Percentiles rank a stretch among this genome's conserved stretches.
Conservation (phyloP, 2,888 invertebrate genomes). For the Chydorus sphaericus region DNA sequence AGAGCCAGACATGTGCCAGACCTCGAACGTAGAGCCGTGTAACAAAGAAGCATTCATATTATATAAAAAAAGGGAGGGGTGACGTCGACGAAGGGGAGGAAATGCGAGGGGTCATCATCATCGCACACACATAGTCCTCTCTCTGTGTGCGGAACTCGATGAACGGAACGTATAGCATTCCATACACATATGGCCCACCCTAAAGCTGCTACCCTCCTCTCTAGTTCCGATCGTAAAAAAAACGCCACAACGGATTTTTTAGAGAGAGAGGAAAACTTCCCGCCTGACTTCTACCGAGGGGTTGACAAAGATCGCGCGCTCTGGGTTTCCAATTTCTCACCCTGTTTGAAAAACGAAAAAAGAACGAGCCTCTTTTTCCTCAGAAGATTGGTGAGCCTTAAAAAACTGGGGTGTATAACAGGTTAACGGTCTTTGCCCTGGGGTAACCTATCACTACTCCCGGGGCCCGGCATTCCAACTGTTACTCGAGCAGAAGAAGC, state of each 20-base stretch:
- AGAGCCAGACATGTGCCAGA: conserved; percentile 3
- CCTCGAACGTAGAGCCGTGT: no score
- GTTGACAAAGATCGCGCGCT: not conserved
- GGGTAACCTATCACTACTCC: not conserved
- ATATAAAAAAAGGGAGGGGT: not conserved
- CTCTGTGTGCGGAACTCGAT: not conserved
- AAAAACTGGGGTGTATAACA: no score
- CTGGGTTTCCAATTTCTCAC: conserved; percentile 5
- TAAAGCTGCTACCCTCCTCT: not conserved
- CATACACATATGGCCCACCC: conserved; percentile 4
- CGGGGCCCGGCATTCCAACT: conserved; percentile 4
- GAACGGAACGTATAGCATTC: not conserved
- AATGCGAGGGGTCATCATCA: not conserved
- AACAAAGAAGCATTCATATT: no score
- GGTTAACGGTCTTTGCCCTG: conserved; percentile 5
- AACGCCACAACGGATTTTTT: conserved; percentile 5
- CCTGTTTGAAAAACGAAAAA: not conserved
- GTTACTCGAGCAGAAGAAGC: not conserved
- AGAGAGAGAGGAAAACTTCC: no score
- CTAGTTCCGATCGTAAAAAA: conserved; percentile 1
- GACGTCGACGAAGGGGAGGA: not conserved
- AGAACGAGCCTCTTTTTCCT: no score
- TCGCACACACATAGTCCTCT: not conserved
- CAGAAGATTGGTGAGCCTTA: no score
- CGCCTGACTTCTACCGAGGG: conserved; percentile 2